Evolutionary conservation across 2,113 vertebrate species (phyloP), one percentile per base, ranked within the genome.

Genomic region (Chitala chitala): DNA sequence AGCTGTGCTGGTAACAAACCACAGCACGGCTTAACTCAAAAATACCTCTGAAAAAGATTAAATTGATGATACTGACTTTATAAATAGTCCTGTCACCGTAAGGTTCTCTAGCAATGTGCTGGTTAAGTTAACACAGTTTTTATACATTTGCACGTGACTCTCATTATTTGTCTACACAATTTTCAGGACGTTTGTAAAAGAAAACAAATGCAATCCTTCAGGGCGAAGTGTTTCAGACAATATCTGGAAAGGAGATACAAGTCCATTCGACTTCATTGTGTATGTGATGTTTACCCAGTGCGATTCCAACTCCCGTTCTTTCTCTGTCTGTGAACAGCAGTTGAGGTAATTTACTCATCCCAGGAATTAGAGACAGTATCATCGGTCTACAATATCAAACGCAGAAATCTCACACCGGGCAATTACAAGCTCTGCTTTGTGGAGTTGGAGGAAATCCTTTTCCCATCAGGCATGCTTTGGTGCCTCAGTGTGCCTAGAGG

Each of bases 311-410:
- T 20, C n/a, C 7, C 61, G 38, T 36, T 64, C 3, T 17, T 20
- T 56, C 17, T 2, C 54, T 79, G 80, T 77, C n/a, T 68, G 26
- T 31, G 72, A 83, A 71, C 71, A 76, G 75, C 84, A 77, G 81
- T 77, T 81, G 76, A 82, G 80, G 78, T 84, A 82, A 84, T 82
- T 79, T 83, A 81, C 81, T 84, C 82, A 83, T 89, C 82, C 83
- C 79, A 75, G 73, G 73, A 77, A 80, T 81, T 82, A 83, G 80
- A 79, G 76, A 79, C 79, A 78, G 83, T 74, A 66, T 82, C 82
- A 85, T 86, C 84, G 87, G 84, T 86, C 83, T 81, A 73, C 82
- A 77, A 80, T 82, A 82, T 89, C 86, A 87, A 80, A 86, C 78
- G 82, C 81, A 86, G 78, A 88, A 84, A 85, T 83, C 80, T 82